phyloP scores from a whole-genome alignment of 2,113 vertebrate genomes.

The Eptesicus fuscus region DNA sequence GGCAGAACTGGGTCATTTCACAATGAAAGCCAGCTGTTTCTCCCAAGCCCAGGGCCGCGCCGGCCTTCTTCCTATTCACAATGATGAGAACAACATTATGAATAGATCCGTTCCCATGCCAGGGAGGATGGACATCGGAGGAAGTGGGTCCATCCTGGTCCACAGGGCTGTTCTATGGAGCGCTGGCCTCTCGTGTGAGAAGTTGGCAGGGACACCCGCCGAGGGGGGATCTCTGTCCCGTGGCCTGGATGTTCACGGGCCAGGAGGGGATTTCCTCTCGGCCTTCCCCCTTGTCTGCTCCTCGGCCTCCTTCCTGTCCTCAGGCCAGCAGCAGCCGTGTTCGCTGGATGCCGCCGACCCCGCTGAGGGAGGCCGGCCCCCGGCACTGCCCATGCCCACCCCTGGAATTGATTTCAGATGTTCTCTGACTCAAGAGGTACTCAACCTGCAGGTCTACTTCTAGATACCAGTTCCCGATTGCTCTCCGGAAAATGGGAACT shows the following conservation, averaged over 20 bases:
- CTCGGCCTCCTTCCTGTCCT: slow-evolving; percentile 44
- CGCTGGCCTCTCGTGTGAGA: not conserved
- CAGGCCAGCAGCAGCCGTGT: not conserved
- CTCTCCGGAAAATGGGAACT: slow-evolving; percentile 10
- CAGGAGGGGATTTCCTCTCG: slow-evolving; percentile 34
- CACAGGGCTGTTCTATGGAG: not conserved
- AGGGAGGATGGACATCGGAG: slow-evolving; percentile 10
- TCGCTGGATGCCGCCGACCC: not conserved
- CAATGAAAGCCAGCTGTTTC: slow-evolving; percentile 33
- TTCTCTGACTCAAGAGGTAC: slow-evolving; percentile 24
- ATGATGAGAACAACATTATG: not conserved
- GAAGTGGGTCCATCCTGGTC: not conserved
- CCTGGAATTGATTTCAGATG: not conserved
- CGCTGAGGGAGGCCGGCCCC: not conserved
- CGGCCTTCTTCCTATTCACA: slow-evolving; percentile 17
- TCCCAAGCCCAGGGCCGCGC: slow-evolving; percentile 20
- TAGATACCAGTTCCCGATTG: not conserved
- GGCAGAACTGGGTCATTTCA: not conserved
- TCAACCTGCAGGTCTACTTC: not conserved
- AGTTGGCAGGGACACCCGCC: not conserved
- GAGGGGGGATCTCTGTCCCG: not conserved
- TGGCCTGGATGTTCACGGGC: not conserved
- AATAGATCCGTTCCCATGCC: not conserved
- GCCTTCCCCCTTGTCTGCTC: slow-evolving; percentile 38
- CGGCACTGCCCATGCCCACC: not conserved